Evolutionary conservation across 2,797 vertebrate species (phyloP).

Genomic region (Melanotaenia boesemani): DNA sequence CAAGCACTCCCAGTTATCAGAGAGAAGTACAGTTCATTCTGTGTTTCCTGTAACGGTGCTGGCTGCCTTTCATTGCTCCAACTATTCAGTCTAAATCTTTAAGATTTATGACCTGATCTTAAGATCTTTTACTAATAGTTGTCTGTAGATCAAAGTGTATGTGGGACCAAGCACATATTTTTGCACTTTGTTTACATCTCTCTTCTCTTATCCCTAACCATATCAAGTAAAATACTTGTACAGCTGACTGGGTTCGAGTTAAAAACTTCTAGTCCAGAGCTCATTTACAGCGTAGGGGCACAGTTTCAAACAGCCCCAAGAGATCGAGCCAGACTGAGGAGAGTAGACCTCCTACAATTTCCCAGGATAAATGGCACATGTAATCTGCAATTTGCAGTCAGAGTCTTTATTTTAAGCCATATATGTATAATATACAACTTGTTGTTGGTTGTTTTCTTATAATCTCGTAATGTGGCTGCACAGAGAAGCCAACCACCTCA

Average conservation of each 20-base stretch:
- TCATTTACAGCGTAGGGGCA: constrained; percentile 23
- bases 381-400: constrained; percentile 19
- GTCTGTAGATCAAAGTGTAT: not conserved
- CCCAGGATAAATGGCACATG: constrained; percentile 12
- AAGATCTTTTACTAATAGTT: not conserved
- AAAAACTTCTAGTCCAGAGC: constrained; percentile 1
- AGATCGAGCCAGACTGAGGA: constrained; percentile 25
- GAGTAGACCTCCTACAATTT: constrained; percentile 28
- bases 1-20: not conserved
- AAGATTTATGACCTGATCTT: constrained; percentile 2
- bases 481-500: constrained; percentile 56
- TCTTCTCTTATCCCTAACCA: not conserved
- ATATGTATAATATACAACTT: constrained; percentile 25
- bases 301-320: constrained; percentile 24
- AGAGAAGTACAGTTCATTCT: constrained; percentile 32
- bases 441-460: constrained; percentile 39
- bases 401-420: constrained; percentile 11
- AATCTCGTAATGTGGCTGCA: constrained; percentile 58
- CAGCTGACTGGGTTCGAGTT: not conserved
- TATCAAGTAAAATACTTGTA: constrained; percentile 15
- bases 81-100: constrained; percentile 7
- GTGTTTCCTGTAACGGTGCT: constrained; percentile 22
- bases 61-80: not conserved
- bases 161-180: rapidly evolving
- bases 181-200: constrained; percentile 4